phyloP scores from a whole-genome alignment of 37 sponge, comb jelly and placozoan genomes.

The Chondrosia reniformis region DNA sequence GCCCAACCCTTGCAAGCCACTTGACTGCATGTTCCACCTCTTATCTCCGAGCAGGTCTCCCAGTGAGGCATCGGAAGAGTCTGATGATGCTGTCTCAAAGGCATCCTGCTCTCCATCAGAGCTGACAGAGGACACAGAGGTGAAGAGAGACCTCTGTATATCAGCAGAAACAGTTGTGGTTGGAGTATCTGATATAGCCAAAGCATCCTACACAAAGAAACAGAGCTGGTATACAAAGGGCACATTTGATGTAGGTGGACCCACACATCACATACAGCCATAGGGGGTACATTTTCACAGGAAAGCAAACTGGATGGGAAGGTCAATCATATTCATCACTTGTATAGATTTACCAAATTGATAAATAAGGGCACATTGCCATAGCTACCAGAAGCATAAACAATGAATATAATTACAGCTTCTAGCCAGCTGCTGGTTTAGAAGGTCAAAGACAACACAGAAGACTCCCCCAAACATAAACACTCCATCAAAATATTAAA shows the following conservation, averaged over 20 bases:
- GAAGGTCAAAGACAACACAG: too few species aligned
- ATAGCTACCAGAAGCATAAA: too few species aligned
- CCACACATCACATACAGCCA: conserved; percentile 2
- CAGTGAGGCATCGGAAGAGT: conserved; percentile 15
- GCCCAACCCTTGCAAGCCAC: conserved; percentile 6
- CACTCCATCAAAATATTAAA: too few species aligned
- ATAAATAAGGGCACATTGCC: too few species aligned
- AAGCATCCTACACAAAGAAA: background rate
- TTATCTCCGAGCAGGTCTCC: conserved; percentile 12
- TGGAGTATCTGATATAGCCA: background rate
- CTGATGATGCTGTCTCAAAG: conserved; percentile 12
- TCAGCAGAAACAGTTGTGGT: background rate
- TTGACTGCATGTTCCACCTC: background rate
- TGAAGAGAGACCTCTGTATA: conserved; percentile 5
- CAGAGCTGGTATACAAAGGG: background rate
- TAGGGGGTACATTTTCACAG: too few species aligned
- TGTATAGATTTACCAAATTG: background rate
- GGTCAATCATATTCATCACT: background rate
- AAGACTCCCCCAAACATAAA: too few species aligned
- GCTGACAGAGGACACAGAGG: conserved; percentile 10
- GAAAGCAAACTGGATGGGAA: too few species aligned
- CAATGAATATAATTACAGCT: too few species aligned
- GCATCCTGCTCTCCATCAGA: conserved; percentile 36
- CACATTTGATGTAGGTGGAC: background rate
- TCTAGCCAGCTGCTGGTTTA: too few species aligned